phyloP scores from a whole-genome alignment of 1,140 invertebrate genomes.

The Yoshiicerus persimilis region DNA sequence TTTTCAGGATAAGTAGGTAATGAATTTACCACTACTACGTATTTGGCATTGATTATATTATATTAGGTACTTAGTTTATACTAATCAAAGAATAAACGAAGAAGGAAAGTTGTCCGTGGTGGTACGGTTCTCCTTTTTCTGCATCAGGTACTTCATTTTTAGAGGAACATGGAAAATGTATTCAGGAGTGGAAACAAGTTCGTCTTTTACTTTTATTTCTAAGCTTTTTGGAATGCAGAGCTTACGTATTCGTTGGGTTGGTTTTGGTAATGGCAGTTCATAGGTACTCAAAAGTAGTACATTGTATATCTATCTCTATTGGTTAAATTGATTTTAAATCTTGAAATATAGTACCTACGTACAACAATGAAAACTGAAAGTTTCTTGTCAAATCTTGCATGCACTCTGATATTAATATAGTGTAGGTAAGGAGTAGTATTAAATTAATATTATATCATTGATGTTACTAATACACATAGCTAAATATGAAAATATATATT shows the following conservation, averaged over 20 bases:
- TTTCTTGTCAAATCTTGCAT: neutral
- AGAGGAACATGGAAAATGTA: neutral
- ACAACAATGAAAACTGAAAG: neutral
- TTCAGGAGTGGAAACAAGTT: neutral
- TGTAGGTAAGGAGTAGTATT: too few relatives aligned
- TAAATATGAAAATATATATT: neutral
- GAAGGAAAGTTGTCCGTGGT: neutral
- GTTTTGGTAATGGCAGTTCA: neutral
- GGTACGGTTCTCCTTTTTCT: too few relatives aligned
- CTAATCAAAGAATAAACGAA: neutral
- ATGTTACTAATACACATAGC: too few relatives aligned
- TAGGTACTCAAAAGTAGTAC: too few relatives aligned
- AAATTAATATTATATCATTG: too few relatives aligned
- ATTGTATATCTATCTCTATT: neutral
- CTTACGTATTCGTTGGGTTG: neutral
- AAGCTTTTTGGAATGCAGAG: neutral
- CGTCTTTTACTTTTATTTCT: neutral
- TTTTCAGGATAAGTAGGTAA: neutral
- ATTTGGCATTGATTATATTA: neutral
- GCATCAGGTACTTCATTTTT: neutral
- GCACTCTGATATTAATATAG: too few relatives aligned
- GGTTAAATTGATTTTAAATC: too few relatives aligned
- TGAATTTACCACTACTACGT: neutral
- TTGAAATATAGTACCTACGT: neutral
- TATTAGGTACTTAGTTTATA: neutral